These are phyloP conservation scores for Spea bombifrons DNA, from an alignment of 2,113 vertebrate genomes.

Conservation along the genomic window DNA sequence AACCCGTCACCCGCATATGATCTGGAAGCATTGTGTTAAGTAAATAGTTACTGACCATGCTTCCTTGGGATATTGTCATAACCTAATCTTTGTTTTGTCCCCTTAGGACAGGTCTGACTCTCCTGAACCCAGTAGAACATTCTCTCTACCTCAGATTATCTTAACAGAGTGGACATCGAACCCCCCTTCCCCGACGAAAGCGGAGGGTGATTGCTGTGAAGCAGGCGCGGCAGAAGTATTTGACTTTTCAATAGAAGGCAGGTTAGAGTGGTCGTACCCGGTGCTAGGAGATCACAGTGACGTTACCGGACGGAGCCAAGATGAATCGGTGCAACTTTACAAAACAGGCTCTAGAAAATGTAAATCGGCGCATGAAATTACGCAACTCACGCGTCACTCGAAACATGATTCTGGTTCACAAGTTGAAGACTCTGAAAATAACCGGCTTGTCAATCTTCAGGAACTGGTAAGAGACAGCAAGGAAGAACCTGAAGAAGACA, in stretches of 20 bases:
- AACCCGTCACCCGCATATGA: too few species aligned
- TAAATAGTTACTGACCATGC: not conserved
- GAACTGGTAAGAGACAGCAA: not conserved
- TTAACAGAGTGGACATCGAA: constrained; percentile 72
- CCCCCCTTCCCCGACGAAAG: constrained; percentile 60
- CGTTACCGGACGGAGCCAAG: not conserved
- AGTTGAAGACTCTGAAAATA: not conserved
- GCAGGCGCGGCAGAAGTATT: not conserved
- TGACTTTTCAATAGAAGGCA: not conserved
- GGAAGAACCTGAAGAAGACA: constrained; percentile 18
- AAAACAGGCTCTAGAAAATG: not conserved
- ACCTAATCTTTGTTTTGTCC: not conserved
- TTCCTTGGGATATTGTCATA: not conserved
- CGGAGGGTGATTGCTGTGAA: constrained; percentile 33
- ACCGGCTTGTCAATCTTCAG: not conserved
- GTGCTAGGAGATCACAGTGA: not conserved
- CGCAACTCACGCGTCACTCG: not conserved
- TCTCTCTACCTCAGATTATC: constrained; percentile 76
- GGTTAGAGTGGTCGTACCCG: not conserved
- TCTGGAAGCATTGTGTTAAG: too few species aligned
- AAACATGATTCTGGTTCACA: not conserved
- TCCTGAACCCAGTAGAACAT: constrained; percentile 47
- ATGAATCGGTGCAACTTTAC: not conserved
- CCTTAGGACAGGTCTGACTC: constrained; percentile 20
- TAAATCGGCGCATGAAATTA: too few species aligned